Base-by-base conservation (phyloP, 2,888 invertebrate species). In the Yponomeuta sedellus region DNA sequence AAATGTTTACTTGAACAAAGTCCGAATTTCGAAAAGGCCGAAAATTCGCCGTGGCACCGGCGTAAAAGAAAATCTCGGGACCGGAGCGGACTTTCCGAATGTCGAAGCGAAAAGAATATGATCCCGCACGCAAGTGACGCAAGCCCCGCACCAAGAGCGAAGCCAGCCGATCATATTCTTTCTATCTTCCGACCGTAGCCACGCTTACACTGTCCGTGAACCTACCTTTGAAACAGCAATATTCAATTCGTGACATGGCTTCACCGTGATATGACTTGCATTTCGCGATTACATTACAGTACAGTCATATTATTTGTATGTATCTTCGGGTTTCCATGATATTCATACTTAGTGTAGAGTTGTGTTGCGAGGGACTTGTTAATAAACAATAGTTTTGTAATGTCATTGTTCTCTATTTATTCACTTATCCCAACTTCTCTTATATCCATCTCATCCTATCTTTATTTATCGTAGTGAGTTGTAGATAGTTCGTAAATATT, bases 71-170 rank as follows among this genome's bases (percentile, higher is more conserved):
- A 64, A 75, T 74, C 74, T 77, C 75, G 77, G 78, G 74, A 77
- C 74, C 75, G 79, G 77, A 81, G 82, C 82, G 82, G 82, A 80
- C 76, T 77, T 72, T 74, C 74, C 73, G 75, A 80, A 79, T 79
- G 81, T 83, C 81, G 84, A 84, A 83, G 85, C 84, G 83, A 77
- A 88, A 90, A 86, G 88, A 91, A 88, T 90, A 89, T 88, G 89
- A 90, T 89, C 86, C 25, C 56, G 76, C 75, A 76, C 5, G 25
- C 44, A 52, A 52, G 64, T n/a, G 28, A n/a, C 34, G 59, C 44
- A 52, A 52, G 57, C 57, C 20, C 62, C 52, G 52, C 39, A 44
- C 12, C 44, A 52, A 52, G 25, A 34, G 65, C 57, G 65, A 56
- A 56, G 25, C 64, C 61, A 58, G 77, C 70, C 71, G 86, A 88